Conservation (phyloP, 2,888 invertebrate species). For the Erebia ligea region DNA sequence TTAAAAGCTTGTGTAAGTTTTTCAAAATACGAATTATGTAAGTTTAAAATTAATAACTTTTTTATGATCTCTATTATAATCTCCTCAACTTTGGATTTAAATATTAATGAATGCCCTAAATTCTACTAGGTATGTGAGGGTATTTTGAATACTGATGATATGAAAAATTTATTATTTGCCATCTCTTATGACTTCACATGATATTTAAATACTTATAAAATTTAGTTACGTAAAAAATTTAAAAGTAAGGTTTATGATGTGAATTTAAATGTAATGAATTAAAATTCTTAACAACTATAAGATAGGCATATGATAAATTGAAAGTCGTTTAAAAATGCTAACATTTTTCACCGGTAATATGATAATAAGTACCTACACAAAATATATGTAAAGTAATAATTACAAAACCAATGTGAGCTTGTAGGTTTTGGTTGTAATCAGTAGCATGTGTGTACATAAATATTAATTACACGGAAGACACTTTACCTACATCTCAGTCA, state of each 20-base stretch:
- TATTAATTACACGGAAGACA: not conserved
- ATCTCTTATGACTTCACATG: not conserved
- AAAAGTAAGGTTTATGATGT: too few relatives aligned
- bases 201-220: too few relatives aligned
- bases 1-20: conserved; percentile 1
- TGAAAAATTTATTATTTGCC: not conserved
- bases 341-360: too few relatives aligned
- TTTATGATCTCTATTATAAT: not conserved
- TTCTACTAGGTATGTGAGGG: not conserved
- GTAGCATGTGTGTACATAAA: too few relatives aligned
- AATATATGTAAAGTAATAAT: too few relatives aligned
- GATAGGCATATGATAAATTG: too few relatives aligned
- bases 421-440: not conserved
- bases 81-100: not conserved
- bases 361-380: too few relatives aligned
- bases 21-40: not conserved
- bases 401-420: not conserved
- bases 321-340: too few relatives aligned
- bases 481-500: not conserved
- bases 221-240: too few relatives aligned
- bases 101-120: not conserved
- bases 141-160: not conserved
- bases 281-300: too few relatives aligned
- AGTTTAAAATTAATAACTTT: not conserved
- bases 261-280: too few relatives aligned